Conservation (phyloP, 2,797 vertebrate genomes). For the Onychomys torridus region DNA sequence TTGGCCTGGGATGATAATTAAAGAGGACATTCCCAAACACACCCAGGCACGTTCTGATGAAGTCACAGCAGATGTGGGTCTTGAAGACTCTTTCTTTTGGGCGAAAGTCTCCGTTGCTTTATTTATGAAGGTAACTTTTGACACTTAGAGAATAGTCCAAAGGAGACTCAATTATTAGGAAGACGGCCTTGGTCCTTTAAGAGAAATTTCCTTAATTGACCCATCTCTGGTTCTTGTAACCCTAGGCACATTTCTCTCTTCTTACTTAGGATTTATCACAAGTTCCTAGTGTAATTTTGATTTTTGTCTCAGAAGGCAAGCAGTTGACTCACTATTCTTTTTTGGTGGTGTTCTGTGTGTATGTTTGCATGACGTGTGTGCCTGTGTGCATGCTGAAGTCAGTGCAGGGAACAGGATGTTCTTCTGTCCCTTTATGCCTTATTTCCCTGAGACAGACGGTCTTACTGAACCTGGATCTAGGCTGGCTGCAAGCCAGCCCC, state of each 20-base stretch:
- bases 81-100: neutral
- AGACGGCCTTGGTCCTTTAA: constrained; percentile 9
- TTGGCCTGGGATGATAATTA: constrained; percentile 71
- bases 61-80: constrained; percentile 79
- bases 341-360: neutral
- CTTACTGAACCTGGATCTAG: neutral
- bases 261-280: neutral
- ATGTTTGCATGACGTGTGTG: neutral
- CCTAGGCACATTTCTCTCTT: neutral
- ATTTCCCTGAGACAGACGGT: neutral
- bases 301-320: constrained; percentile 59
- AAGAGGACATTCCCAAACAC: constrained; percentile 76
- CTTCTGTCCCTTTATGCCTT: neutral
- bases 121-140: constrained; percentile 79
- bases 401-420: neutral
- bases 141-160: constrained; percentile 39
- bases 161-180: constrained; percentile 4
- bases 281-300: neutral
- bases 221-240: neutral
- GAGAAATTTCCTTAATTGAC: constrained; percentile 33
- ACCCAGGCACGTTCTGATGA: constrained; percentile 80
- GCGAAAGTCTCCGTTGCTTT: constrained; percentile 73
- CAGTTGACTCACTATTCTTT: neutral
- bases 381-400: neutral
- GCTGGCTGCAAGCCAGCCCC: neutral